phyloP scores from a whole-genome alignment of 2,113 vertebrate genomes.

The Tachysurus fulvidraco region DNA sequence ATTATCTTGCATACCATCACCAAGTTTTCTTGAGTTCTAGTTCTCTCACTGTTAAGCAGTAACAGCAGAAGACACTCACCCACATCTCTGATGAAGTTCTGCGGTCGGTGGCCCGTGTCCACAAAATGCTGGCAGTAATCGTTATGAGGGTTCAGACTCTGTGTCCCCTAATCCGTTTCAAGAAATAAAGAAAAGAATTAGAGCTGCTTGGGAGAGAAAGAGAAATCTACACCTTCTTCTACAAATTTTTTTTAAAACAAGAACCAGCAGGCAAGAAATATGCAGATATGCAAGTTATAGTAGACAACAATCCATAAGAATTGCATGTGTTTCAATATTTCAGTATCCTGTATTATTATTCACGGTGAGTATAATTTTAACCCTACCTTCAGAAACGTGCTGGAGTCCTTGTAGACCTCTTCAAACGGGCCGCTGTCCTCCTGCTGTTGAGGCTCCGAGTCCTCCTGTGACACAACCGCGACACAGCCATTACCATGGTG shows the following conservation, averaged over 20 bases:
- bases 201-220: neutral
- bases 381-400: constrained; percentile 94
- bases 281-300: no score
- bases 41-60: neutral
- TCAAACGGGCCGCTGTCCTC: constrained; percentile 91
- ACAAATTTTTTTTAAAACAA: no score
- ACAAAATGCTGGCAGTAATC: constrained; percentile 99
- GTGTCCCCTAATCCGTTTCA: constrained; percentile 81
- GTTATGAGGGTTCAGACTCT: constrained; percentile 97
- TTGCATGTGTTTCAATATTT: no score
- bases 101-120: constrained; percentile 94
- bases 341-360: no score
- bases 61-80: constrained; percentile 74
- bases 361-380: neutral
- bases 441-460: constrained; percentile 85
- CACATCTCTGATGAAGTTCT: constrained; percentile 98
- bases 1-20: no score
- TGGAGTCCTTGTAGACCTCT: constrained; percentile 97
- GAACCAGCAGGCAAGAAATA: no score
- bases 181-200: neutral
- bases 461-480: constrained; percentile 77
- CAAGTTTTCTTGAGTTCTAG: no score
- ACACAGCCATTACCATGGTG: neutral
- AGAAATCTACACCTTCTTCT: no score
- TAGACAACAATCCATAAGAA: no score